Evolutionary conservation across 2,888 invertebrate genomes (phyloP).

Genomic region (Eledone cirrhosa): DNA sequence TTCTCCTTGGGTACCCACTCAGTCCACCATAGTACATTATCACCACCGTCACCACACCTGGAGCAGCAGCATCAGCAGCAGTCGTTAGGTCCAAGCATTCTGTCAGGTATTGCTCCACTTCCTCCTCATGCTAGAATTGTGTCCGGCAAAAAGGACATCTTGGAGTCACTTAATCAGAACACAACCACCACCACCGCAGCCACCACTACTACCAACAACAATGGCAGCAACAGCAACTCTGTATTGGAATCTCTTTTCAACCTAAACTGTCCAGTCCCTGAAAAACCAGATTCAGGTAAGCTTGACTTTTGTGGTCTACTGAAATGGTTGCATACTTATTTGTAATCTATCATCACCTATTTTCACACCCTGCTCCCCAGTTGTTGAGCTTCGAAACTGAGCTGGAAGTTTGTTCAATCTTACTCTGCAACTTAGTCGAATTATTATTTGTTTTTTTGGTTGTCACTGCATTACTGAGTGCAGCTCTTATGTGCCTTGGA

Average conservation of each 20-base stretch:
- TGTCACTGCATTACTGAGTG: too few relatives aligned
- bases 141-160: neutral
- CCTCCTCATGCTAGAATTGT: neutral
- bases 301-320: slow-evolving; percentile 4
- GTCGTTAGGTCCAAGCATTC: neutral
- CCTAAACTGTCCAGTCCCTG: slow-evolving; percentile 10
- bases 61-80: too few relatives aligned
- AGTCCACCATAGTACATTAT: neutral
- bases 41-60: neutral
- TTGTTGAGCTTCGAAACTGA: neutral
- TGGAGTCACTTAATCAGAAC: slow-evolving; percentile 8
- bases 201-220: too few relatives aligned
- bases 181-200: too few relatives aligned
- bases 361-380: neutral
- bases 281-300: slow-evolving; percentile 24
- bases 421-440: neutral
- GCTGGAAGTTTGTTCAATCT: too few relatives aligned
- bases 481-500: too few relatives aligned
- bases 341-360: neutral
- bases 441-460: too few relatives aligned
- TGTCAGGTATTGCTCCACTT: neutral
- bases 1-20: neutral
- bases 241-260: slow-evolving; percentile 17
- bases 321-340: neutral
- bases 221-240: slow-evolving; percentile 13